These are phyloP conservation scores for Orthonyx spaldingii DNA, from an alignment of 2,113 vertebrate species.

Conservation along the genomic window DNA sequence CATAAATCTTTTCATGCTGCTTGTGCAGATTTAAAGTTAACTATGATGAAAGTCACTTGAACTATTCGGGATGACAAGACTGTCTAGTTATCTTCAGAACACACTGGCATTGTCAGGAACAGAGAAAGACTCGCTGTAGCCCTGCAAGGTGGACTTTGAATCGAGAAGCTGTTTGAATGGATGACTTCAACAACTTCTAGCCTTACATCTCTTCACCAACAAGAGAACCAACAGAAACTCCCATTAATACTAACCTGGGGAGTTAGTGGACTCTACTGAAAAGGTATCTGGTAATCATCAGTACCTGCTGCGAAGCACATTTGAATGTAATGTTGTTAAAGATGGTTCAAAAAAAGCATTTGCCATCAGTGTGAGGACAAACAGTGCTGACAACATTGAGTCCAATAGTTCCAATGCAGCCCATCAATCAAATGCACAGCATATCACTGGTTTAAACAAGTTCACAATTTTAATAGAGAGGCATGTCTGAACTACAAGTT, in stretches of 20 bases:
- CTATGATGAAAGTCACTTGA: not conserved
- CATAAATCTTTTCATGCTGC: not conserved
- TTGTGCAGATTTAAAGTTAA: not conserved
- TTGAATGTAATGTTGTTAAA: not conserved
- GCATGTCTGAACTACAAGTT: not conserved
- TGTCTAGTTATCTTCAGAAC: not conserved
- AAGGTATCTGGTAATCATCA: not conserved
- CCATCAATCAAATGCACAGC: not conserved
- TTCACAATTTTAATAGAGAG: not conserved
- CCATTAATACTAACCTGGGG: not conserved
- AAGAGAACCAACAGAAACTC: not conserved
- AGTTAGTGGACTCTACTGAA: not conserved
- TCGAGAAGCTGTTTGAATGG: not conserved
- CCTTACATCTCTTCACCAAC: not conserved
- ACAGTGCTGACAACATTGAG: fast-evolving
- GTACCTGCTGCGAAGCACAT: not conserved
- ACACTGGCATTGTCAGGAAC: not conserved
- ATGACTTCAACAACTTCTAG: not conserved
- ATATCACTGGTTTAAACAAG: not conserved
- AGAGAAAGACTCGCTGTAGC: not conserved
- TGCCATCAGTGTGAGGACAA: not conserved
- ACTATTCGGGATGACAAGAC: not conserved
- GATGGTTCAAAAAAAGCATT: not conserved
- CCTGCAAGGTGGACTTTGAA: not conserved
- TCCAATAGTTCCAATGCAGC: not conserved